These are phyloP conservation scores for Chaetodon trifasciatus DNA, from an alignment of 2,797 vertebrate species.

Conservation along the genomic window DNA sequence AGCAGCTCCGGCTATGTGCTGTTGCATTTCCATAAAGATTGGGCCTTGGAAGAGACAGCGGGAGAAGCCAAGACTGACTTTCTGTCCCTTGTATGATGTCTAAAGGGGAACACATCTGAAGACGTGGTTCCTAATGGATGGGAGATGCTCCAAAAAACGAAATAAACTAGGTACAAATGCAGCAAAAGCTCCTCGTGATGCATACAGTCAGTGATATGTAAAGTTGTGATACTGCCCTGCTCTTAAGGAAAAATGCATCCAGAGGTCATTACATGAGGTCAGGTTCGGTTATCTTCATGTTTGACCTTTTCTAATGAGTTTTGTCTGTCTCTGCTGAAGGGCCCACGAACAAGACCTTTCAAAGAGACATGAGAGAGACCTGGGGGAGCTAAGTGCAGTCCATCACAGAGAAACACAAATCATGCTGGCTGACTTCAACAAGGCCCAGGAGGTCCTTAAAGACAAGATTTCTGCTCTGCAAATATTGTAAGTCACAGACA, in stretches of 20 bases:
- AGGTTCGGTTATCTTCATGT: not conserved
- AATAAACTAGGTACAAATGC: too few species aligned
- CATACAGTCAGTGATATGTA: too few species aligned
- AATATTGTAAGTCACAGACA: conserved; percentile 78
- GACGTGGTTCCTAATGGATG: too few species aligned
- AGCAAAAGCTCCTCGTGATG: too few species aligned
- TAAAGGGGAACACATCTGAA: too few species aligned
- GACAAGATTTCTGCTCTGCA: conserved; percentile 97
- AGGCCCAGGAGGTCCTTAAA: conserved; percentile 97
- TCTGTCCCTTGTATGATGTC: too few species aligned
- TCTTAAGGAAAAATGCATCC: not conserved
- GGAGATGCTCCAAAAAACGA: too few species aligned
- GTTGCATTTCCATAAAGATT: too few species aligned
- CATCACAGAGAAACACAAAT: conserved; percentile 85
- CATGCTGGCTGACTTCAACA: conserved; percentile 94
- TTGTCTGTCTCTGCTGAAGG: conserved; percentile 55
- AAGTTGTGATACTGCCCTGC: too few species aligned
- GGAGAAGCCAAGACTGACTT: too few species aligned
- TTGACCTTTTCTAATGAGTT: not conserved
- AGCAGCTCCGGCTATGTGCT: too few species aligned
- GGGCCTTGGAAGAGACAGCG: too few species aligned
- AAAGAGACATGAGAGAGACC: conserved; percentile 83
- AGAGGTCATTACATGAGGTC: not conserved
- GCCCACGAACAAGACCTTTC: conserved; percentile 85
- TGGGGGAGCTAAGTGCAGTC: conserved; percentile 78